Percentiles rank a stretch among this genome's conserved stretches.
These are phyloP conservation scores for Caerostris darwini DNA, from an alignment of 1,140 invertebrate genomes.

Conservation along the genomic window DNA sequence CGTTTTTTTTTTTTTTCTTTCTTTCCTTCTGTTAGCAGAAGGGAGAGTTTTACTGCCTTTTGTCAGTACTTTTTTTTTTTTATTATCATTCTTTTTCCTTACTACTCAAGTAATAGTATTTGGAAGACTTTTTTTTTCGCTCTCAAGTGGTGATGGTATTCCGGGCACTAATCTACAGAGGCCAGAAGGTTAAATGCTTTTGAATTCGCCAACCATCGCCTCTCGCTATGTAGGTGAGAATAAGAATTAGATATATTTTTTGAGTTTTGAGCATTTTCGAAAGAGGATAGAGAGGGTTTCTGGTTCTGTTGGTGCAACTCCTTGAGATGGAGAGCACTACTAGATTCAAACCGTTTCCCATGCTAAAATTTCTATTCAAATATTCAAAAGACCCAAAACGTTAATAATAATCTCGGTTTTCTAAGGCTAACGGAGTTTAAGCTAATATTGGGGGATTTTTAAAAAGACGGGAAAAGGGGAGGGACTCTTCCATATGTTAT, in stretches of 20 bases:
- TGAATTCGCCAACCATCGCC: slow-evolving; percentile 22
- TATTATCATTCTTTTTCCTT: slow-evolving; percentile 33
- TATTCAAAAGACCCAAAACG: not conserved
- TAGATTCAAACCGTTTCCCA: not conserved
- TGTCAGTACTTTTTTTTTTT: slow-evolving; percentile 65
- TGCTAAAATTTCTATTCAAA: not conserved
- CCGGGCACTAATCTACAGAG: slow-evolving; percentile 51
- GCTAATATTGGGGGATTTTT: too few relatives aligned
- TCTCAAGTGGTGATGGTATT: slow-evolving; percentile 28
- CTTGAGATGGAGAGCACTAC: not conserved
- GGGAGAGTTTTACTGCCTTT: slow-evolving; percentile 57
- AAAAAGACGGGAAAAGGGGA: too few relatives aligned
- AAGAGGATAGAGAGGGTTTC: not conserved
- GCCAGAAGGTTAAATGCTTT: slow-evolving; percentile 69
- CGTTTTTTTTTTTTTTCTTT: slow-evolving; percentile 65
- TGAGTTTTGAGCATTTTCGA: not conserved
- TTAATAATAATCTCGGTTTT: not conserved
- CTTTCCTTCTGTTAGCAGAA: not conserved
- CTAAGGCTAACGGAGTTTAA: too few relatives aligned
- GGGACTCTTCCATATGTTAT: too few relatives aligned
- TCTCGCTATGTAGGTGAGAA: slow-evolving; percentile 29
- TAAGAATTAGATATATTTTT: slow-evolving; percentile 28
- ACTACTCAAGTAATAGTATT: slow-evolving; percentile 65
- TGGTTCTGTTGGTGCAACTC: not conserved
- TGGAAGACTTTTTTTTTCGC: slow-evolving; percentile 47